These are phyloP conservation scores for Philopotamus ludificatus DNA, from an alignment of 1,140 invertebrate genomes.

Conservation along the genomic window DNA sequence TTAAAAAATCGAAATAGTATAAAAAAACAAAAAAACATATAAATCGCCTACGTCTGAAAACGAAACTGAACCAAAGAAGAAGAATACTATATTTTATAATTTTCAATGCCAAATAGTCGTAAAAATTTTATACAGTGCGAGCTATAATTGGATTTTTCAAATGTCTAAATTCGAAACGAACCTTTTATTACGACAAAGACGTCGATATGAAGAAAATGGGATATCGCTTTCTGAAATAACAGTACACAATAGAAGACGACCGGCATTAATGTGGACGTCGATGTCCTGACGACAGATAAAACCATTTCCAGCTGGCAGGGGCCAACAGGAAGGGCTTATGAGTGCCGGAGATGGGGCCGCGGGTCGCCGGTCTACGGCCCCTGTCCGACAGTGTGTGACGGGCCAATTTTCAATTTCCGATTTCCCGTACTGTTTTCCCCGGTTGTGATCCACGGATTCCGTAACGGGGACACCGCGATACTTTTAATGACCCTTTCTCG, in stretches of 20 bases:
- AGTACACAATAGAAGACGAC: conserved; percentile 22
- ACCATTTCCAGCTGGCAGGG: conserved; percentile 16
- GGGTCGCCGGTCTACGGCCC: conserved; percentile 1
- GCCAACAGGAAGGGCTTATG: not conserved
- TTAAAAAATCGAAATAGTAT: no score
- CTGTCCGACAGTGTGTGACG: conserved; percentile 17
- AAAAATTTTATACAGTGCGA: no score
- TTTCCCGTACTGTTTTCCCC: conserved; percentile 22
- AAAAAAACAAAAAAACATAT: no score
- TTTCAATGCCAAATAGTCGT: no score
- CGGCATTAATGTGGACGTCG: conserved; percentile 7
- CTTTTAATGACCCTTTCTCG: not conserved
- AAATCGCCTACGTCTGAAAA: no score
- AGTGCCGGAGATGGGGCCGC: conserved; percentile 17
- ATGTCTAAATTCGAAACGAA: no score
- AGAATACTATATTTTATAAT: no score
- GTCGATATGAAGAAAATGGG: no score
- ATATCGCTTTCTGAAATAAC: no score
- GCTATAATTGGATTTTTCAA: no score
- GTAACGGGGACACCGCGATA: not conserved
- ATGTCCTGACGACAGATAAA: conserved; percentile 12
- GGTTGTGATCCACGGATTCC: not conserved
- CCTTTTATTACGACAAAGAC: no score
- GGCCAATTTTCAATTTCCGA: conserved; percentile 36
- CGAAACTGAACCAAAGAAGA: no score